Evolutionary conservation across 2,113 vertebrate species (phyloP).

Genomic region (Lates calcarifer): DNA sequence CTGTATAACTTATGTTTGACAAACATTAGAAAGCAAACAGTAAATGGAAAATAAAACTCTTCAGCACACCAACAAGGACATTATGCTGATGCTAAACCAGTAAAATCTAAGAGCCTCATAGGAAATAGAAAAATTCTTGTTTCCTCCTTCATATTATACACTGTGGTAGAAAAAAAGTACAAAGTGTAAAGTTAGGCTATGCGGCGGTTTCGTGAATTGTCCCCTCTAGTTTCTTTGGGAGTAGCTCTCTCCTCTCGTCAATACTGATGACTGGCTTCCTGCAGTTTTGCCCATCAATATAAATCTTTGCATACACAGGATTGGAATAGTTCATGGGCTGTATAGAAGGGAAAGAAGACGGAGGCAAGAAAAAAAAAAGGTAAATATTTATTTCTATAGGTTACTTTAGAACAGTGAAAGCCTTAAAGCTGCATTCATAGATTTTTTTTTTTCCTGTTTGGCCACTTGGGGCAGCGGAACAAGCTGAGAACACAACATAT

Average conservation of each 20-base stretch:
- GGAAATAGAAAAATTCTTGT: constrained; percentile 94
- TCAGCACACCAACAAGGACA: constrained; percentile 90
- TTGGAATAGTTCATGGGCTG: constrained; percentile 98
- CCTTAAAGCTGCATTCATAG: constrained; percentile 28
- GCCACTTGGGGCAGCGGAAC: not conserved
- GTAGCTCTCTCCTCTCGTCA: constrained; percentile 99
- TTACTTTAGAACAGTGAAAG: constrained; percentile 2
- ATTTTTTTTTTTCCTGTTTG: not conserved
- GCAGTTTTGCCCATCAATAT: constrained; percentile 96
- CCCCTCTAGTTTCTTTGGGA: constrained; percentile 99
- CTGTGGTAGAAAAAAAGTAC: constrained; percentile 94
- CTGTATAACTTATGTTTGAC: constrained; percentile 86
- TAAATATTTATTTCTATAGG: not conserved
- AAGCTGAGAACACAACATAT: not conserved
- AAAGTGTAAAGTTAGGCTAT: constrained; percentile 94
- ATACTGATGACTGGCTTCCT: constrained; percentile 97
- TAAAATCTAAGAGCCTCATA: constrained; percentile 88
- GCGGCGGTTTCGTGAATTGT: constrained; percentile 99
- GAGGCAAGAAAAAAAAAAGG: not conserved
- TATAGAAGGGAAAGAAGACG: constrained; percentile 53
- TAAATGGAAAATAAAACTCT: constrained; percentile 87
- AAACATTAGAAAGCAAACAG: constrained; percentile 91
- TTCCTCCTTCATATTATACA: constrained; percentile 87
- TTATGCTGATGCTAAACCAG: constrained; percentile 92
- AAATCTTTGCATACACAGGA: constrained; percentile 98